Evolutionary conservation across 2,888 invertebrate species (phyloP), one percentile per base, ranked within the genome.

Genomic region (Drosophila cyrtoloma): DNA sequence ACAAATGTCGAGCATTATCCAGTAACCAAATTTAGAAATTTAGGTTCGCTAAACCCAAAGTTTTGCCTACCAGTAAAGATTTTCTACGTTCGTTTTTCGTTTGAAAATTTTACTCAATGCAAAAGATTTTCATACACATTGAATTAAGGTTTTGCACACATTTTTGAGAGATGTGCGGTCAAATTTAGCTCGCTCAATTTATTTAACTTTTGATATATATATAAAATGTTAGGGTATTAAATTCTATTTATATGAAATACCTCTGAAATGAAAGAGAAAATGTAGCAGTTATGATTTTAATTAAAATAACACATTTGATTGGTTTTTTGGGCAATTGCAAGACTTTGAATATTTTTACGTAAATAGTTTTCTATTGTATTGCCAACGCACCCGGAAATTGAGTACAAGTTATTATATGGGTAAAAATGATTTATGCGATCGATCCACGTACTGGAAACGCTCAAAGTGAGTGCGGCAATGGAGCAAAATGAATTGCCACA

Each of bases 381-480:
- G 50, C 30, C 37, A 53, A 28, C 47, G 44, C 58, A 65, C 22
- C 28, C 81, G 79, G 79, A 79, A 79, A 79, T 79, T 79, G 77
- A 65, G 81, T 68, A 72, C 68, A 81, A 65, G 64, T 69, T 77
- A 58, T 64, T 60, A 76, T 65, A 69, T 63, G 37, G 42, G 51
- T 30, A 63, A 62, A 74, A 56, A 89, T 85, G 86, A 90, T 90
- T 89, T 90, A 86, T 89, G 53, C 72, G 60, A 63, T 30, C 74
- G 71, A 60, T 78, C 74, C 88, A 87, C 90, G 86, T 74, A 69
- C 63, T 59, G 55, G 47, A 59, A 51, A 35, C 19, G 42, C 44
- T n/a, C 26, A 60, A 53, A 57, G 44, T 33, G 35, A 58, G 59
- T 28, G 10, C 30, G 56, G 58, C 35, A 63, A 65, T 37, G 62